These are phyloP conservation scores for Diogma glabrata DNA, from an alignment of 2,888 invertebrate species.

Conservation along the genomic window DNA sequence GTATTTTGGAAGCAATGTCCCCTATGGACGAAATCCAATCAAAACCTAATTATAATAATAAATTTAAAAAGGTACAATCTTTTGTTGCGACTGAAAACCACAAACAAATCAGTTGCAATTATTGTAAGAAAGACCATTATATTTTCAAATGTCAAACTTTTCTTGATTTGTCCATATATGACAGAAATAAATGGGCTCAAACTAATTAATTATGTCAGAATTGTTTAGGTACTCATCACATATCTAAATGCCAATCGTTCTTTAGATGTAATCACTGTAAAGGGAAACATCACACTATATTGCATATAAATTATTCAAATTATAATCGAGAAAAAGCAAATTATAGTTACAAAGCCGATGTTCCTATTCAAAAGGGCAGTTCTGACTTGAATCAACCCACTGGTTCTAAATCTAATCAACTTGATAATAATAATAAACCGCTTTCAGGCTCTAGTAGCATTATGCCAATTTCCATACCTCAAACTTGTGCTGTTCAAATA, in stretches of 20 bases:
- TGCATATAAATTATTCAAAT: background rate
- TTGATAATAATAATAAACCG: too few relatives aligned
- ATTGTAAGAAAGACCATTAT: background rate
- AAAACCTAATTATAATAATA: background rate
- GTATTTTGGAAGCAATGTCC: too few relatives aligned
- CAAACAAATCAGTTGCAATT: background rate
- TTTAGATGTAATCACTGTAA: background rate
- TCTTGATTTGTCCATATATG: too few relatives aligned
- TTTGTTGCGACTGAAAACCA: background rate
- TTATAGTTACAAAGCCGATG: too few relatives aligned
- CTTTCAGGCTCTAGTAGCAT: too few relatives aligned
- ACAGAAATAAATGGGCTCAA: conserved; percentile 1
- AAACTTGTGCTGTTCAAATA: too few relatives aligned
- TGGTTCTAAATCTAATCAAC: too few relatives aligned
- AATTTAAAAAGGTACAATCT: background rate
- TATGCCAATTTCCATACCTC: too few relatives aligned
- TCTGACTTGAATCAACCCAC: too few relatives aligned
- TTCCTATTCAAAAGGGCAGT: too few relatives aligned
- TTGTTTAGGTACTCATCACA: background rate
- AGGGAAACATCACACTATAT: background rate
- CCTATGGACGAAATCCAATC: background rate
- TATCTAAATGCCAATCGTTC: background rate
- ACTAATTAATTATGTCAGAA: background rate
- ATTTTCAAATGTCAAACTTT: background rate
- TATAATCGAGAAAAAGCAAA: too few relatives aligned